Conservation (phyloP, 1,140 invertebrate genomes). For the Macrobrachium nipponense region DNA sequence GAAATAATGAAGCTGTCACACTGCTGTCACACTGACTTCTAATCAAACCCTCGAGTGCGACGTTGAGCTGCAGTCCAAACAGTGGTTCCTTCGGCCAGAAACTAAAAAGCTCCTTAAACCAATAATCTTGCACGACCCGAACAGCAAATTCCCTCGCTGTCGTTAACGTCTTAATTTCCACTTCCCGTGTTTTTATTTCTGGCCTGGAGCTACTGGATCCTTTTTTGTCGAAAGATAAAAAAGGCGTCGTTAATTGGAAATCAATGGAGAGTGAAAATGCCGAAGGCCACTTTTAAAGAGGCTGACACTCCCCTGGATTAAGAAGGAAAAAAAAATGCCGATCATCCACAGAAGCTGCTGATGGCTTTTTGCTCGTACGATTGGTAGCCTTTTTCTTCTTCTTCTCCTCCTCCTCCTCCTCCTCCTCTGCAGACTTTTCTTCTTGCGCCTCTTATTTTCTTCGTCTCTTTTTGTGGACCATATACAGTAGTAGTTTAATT, state of each 20-base stretch:
- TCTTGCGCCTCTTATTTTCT: neutral
- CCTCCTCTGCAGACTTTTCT: neutral
- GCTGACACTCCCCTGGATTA: neutral
- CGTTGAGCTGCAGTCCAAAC: no score
- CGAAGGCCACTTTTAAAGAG: constrained; percentile 17
- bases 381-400: neutral
- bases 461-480: neutral
- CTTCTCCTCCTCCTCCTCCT: neutral
- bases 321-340: no score
- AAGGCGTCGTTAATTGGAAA: constrained; percentile 53
- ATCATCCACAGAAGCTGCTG: neutral
- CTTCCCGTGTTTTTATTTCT: neutral
- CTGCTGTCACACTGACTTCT: no score
- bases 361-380: neutral
- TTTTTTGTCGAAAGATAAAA: neutral
- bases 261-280: constrained; percentile 53
- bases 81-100: no score
- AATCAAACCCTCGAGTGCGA: no score
- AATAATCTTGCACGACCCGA: no score
- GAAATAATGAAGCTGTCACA: no score
- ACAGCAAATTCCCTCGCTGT: constrained; percentile 6
- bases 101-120: no score
- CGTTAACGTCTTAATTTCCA: constrained; percentile 1
- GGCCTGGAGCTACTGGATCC: neutral
- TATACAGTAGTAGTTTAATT: no score